phyloP scores from a whole-genome alignment of 2,797 vertebrate genomes.

The Hephaestus fuliginosus region DNA sequence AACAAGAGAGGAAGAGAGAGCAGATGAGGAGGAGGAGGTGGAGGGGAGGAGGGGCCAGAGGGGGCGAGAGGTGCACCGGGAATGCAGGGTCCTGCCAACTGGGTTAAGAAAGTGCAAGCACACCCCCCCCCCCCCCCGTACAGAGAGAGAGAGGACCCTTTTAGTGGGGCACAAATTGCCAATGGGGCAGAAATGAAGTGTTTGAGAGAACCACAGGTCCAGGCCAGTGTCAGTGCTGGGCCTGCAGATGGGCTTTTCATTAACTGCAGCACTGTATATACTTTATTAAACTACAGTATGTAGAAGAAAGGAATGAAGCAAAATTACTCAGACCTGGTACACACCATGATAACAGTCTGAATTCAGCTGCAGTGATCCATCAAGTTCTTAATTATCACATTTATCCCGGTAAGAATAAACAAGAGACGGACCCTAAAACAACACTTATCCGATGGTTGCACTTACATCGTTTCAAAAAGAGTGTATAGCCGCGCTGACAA shows the following conservation, averaged over 20 bases:
- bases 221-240: constrained; percentile 64
- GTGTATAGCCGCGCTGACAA: too few species aligned
- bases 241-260: constrained; percentile 80
- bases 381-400: neutral
- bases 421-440: too few species aligned
- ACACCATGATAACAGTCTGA: neutral
- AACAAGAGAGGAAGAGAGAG: constrained; percentile 48
- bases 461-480: too few species aligned
- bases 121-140: constrained; percentile 2
- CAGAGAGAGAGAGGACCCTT: constrained; percentile 64
- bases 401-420: neutral
- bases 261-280: constrained; percentile 61
- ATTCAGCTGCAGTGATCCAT: neutral
- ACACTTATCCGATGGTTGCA: too few species aligned
- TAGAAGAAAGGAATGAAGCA: constrained; percentile 23
- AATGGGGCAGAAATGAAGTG: constrained; percentile 80
- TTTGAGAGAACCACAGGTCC: constrained; percentile 71
- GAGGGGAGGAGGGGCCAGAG: constrained; percentile 38
- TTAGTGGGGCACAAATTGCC: constrained; percentile 82
- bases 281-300: constrained; percentile 43
- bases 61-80: constrained; percentile 73
- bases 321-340: constrained; percentile 20
- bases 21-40: constrained; percentile 4
- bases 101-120: constrained; percentile 81
- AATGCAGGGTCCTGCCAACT: constrained; percentile 79